These are phyloP conservation scores for Aspiorhynchus laticeps DNA, from an alignment of 2,113 vertebrate species.

Conservation along the genomic window DNA sequence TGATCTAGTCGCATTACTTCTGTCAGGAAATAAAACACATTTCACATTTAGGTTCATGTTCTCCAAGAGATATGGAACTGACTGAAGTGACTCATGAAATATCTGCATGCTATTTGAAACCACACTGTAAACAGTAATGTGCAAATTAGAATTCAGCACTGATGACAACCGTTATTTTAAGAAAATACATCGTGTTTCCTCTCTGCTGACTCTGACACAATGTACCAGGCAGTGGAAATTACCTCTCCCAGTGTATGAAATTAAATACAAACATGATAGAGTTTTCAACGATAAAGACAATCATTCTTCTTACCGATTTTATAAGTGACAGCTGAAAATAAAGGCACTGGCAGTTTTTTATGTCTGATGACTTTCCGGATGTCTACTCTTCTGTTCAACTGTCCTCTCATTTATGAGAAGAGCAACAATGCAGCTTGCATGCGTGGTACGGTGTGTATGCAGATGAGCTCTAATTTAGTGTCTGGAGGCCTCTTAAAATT, in stretches of 20 bases:
- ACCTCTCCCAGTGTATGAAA: background rate
- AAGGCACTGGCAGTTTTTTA: background rate
- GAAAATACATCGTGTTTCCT: background rate
- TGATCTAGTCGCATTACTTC: background rate
- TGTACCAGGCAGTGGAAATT: background rate
- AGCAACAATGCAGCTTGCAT: conserved; percentile 6
- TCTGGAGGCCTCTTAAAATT: conserved; percentile 15
- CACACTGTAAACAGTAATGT: background rate
- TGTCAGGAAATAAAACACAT: conserved; percentile 18
- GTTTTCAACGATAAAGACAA: background rate
- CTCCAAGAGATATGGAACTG: conserved; percentile 8
- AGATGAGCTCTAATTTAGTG: conserved; percentile 40
- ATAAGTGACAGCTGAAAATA: conserved; percentile 18
- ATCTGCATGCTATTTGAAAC: conserved; percentile 14
- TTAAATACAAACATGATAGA: background rate
- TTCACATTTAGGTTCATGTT: conserved; percentile 11
- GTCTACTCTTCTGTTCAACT: background rate
- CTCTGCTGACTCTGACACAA: conserved; percentile 16
- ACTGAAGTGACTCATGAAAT: conserved; percentile 19
- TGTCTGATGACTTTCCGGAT: background rate
- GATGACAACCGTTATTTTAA: conserved; percentile 14
- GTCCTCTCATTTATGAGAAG: background rate
- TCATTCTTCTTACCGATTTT: background rate
- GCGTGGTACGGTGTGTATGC: background rate
- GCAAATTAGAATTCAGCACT: conserved; percentile 14